These are phyloP conservation scores for Drosophila arizonae DNA, from an alignment of 1,140 invertebrate species.

Conservation along the genomic window DNA sequence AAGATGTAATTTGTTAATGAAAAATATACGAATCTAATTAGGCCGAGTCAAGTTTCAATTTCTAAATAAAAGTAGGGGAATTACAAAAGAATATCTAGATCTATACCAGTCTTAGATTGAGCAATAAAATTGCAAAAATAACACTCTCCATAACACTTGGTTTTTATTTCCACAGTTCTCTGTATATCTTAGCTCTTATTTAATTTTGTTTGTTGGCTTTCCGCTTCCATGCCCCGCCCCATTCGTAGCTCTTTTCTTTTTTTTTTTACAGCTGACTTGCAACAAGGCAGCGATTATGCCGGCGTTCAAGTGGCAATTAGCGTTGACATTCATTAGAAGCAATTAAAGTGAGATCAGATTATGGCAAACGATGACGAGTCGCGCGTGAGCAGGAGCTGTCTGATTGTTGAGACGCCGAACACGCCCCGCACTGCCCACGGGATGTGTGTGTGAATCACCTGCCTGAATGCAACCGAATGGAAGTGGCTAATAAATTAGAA, in stretches of 20 bases:
- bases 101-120: no score
- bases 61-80: no score
- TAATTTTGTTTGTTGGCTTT: not conserved
- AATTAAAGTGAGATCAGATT: slow-evolving; percentile 79
- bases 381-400: slow-evolving; percentile 55
- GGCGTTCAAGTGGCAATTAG: slow-evolving; percentile 57
- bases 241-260: not conserved
- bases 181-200: not conserved
- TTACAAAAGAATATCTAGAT: no score
- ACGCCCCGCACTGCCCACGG: slow-evolving; percentile 25
- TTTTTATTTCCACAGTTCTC: not conserved
- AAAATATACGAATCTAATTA: no score
- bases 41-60: no score
- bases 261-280: slow-evolving; percentile 14
- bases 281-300: slow-evolving; percentile 26
- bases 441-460: slow-evolving; percentile 56
- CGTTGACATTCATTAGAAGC: slow-evolving; percentile 75
- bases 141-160: no score
- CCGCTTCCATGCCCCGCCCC: not conserved
- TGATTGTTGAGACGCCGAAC: slow-evolving; percentile 23
- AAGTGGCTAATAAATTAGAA: slow-evolving; percentile 53
- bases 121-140: no score
- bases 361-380: slow-evolving; percentile 50
- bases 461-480: slow-evolving; percentile 26
- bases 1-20: no score